A percentile compares a stretch with the other conserved stretches of the same genome.
Evolutionary conservation across 2,797 vertebrate genomes (phyloP).

Genomic region (Darevskia nairensis): DNA sequence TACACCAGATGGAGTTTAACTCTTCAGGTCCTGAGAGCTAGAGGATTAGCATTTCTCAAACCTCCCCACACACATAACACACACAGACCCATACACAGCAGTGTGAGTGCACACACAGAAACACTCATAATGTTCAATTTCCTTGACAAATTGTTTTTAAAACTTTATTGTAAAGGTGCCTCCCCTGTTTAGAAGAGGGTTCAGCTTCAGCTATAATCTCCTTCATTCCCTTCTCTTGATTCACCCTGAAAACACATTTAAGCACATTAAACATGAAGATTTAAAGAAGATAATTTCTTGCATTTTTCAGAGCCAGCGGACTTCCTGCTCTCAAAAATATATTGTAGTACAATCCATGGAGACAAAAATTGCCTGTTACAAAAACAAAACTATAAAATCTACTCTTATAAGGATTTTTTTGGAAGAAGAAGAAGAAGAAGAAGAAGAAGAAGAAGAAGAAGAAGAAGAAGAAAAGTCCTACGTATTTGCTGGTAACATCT

Average conservation of each 20-base stretch:
- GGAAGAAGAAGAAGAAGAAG: background rate
- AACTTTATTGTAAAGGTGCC: slow-evolving; percentile 49
- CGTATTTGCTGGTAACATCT: background rate
- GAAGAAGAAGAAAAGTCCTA: background rate
- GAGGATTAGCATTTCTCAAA: slow-evolving; percentile 83
- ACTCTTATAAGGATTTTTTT: background rate
- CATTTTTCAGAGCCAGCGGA: slow-evolving; percentile 39
- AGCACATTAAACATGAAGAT: background rate
- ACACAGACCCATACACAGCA: slow-evolving; percentile 21
- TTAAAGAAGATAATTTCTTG: slow-evolving; percentile 38
- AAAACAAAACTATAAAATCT: slow-evolving; percentile 21
- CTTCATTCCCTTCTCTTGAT: background rate
- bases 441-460: too few species aligned
- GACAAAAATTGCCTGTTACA: slow-evolving; percentile 26
- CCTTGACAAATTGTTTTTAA: slow-evolving; percentile 64
- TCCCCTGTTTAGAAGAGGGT: background rate
- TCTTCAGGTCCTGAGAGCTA: slow-evolving; percentile 84
- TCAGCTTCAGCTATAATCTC: slow-evolving; percentile 14
- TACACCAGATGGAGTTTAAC: slow-evolving; percentile 84
- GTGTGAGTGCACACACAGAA: background rate
- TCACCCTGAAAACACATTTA: slow-evolving; percentile 19
- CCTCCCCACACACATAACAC: slow-evolving; percentile 58
- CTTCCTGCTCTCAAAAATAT: background rate
- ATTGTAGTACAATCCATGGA: background rate
- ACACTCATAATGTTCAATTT: slow-evolving; percentile 27